These are phyloP conservation scores for Lobophora halterata DNA, from an alignment of 2,888 invertebrate genomes.

Conservation along the genomic window DNA sequence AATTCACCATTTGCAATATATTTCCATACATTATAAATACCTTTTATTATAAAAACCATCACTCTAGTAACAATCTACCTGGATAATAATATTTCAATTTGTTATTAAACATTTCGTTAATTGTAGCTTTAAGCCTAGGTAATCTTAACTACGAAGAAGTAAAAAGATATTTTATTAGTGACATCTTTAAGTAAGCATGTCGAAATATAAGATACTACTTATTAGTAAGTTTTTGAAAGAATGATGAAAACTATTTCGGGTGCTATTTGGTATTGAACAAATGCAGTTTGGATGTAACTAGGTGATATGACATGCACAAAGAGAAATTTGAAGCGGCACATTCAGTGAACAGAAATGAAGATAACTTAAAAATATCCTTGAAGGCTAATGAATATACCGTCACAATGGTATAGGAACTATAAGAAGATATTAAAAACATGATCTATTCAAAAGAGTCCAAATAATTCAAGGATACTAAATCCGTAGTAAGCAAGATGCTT, in stretches of 20 bases:
- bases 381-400: neutral
- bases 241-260: slow-evolving; percentile 65
- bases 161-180: slow-evolving; percentile 53
- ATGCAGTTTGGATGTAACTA: slow-evolving; percentile 73
- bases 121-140: slow-evolving; percentile 72
- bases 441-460: too few species aligned
- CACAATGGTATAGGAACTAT: neutral
- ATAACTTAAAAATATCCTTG: too few species aligned
- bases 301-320: slow-evolving; percentile 47
- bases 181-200: slow-evolving; percentile 40
- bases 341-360: slow-evolving; percentile 11
- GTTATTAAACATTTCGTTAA: slow-evolving; percentile 72
- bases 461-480: too few species aligned
- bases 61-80: slow-evolving; percentile 79
- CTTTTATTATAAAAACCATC: slow-evolving; percentile 74
- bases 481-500: too few species aligned
- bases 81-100: slow-evolving; percentile 68
- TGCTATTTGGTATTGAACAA: slow-evolving; percentile 76
- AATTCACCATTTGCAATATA: slow-evolving; percentile 51
- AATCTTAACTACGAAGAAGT: slow-evolving; percentile 71
- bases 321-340: slow-evolving; percentile 30
- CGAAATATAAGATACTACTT: slow-evolving; percentile 43
- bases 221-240: slow-evolving; percentile 49
- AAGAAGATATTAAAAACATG: too few species aligned
- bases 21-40: slow-evolving; percentile 47